Evolutionary conservation across 1,140 invertebrate genomes (phyloP).

Genomic region (Protaetia brevitarsis): DNA sequence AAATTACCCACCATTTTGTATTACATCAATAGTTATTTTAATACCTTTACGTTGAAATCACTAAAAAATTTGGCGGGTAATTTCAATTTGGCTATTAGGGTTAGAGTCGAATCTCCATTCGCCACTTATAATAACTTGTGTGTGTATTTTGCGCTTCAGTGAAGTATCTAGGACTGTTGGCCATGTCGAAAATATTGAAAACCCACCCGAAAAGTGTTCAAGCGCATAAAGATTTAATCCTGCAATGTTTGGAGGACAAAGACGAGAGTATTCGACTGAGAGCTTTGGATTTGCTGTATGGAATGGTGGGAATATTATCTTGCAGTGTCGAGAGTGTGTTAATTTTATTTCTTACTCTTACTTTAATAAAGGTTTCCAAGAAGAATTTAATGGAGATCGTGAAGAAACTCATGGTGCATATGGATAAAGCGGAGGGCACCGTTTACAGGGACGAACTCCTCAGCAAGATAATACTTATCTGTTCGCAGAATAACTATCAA

Average conservation of each 20-base stretch:
- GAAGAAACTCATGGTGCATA: slow-evolving; percentile 95
- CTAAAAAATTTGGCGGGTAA: background rate
- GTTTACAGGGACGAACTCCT: slow-evolving; percentile 94
- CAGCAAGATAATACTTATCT: slow-evolving; percentile 97
- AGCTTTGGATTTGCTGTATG: slow-evolving; percentile 91
- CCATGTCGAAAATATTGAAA: slow-evolving; percentile 98
- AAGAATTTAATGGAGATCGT: slow-evolving; percentile 99
- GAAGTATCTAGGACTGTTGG: slow-evolving; percentile 95
- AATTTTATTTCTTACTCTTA: no score
- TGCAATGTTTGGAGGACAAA: slow-evolving; percentile 98
- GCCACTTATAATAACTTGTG: background rate
- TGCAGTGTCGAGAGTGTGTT: background rate
- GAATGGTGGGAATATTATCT: slow-evolving; percentile 76
- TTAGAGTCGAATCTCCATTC: background rate
- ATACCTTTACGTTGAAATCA: no score
- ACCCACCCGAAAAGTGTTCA: slow-evolving; percentile 99
- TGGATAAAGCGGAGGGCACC: slow-evolving; percentile 97
- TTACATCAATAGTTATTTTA: no score
- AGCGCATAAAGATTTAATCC: slow-evolving; percentile 96
- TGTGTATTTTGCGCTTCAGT: slow-evolving; percentile 60
- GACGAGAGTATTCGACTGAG: slow-evolving; percentile 97
- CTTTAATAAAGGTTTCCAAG: slow-evolving; percentile 59
- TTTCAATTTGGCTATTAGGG: background rate
- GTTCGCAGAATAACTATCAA: slow-evolving; percentile 99
- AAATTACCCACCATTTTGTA: no score